A percentile compares a stretch with the other conserved stretches of the same genome.
These are phyloP conservation scores for Enteromius unitaeniatus DNA, from an alignment of 2,797 vertebrate species.

Conservation along the genomic window DNA sequence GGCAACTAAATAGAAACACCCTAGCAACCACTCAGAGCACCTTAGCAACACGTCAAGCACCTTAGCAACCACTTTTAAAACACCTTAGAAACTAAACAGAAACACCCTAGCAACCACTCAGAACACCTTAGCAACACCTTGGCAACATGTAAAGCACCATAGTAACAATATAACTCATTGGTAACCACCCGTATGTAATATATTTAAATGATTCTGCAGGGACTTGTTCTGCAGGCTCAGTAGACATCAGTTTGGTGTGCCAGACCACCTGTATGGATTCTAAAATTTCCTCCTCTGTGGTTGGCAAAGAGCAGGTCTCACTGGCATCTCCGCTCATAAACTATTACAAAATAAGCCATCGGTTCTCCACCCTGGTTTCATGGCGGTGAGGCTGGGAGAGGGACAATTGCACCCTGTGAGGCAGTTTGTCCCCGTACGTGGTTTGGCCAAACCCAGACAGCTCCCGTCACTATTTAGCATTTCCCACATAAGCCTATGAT, in stretches of 20 bases:
- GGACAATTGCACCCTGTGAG: conserved; percentile 69
- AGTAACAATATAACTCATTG: neutral
- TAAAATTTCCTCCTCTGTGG: conserved; percentile 66
- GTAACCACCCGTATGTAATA: neutral
- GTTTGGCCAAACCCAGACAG: conserved; percentile 70
- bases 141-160: no score
- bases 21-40: neutral
- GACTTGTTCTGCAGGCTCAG: conserved; percentile 12
- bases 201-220: neutral
- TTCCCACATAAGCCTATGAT: conserved; percentile 72
- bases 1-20: neutral
- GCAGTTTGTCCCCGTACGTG: conserved; percentile 70
- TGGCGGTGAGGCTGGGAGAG: conserved; percentile 65
- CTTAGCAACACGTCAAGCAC: neutral
- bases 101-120: neutral
- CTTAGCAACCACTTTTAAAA: neutral
- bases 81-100: neutral
- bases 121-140: neutral
- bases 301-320: conserved; percentile 61
- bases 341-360: conserved; percentile 46
- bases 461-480: conserved; percentile 64
- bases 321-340: conserved; percentile 55
- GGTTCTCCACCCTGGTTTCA: conserved; percentile 74
- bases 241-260: conserved; percentile 8
- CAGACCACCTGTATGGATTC: conserved; percentile 52